These are phyloP conservation scores for Poecilia wingei DNA, from an alignment of 2,797 vertebrate genomes.

Conservation along the genomic window DNA sequence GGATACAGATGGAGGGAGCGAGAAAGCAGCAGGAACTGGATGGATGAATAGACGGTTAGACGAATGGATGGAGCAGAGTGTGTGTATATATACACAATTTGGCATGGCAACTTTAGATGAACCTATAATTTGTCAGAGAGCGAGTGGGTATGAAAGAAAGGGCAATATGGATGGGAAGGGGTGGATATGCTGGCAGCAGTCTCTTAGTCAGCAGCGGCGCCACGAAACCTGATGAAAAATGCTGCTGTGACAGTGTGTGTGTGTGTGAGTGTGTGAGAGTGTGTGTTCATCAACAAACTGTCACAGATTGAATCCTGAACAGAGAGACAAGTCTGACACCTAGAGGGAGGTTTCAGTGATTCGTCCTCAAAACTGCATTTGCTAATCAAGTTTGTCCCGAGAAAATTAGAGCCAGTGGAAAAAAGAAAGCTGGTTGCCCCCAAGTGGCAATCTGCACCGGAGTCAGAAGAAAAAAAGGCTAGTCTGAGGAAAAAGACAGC, in stretches of 20 bases:
- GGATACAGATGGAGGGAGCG: constrained; percentile 42
- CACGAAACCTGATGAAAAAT: constrained; percentile 70
- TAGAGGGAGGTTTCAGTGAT: constrained; percentile 33
- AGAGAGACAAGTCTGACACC: constrained; percentile 66
- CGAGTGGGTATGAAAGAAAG: constrained; percentile 58
- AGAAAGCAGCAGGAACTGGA: constrained; percentile 30
- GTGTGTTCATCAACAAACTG: constrained; percentile 11
- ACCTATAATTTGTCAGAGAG: constrained; percentile 69
- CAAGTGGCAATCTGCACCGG: too few relatives aligned
- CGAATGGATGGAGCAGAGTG: constrained; percentile 43
- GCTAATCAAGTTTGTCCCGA: neutral
- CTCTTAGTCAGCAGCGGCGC: constrained; percentile 71
- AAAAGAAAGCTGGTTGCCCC: neutral
- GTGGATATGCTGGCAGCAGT: constrained; percentile 65
- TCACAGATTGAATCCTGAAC: neutral
- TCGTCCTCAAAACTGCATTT: neutral
- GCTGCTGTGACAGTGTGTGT: constrained; percentile 33
- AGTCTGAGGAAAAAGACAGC: neutral
- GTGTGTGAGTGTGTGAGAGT: constrained; percentile 3
- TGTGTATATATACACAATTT: constrained; percentile 56
- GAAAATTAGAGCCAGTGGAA: neutral
- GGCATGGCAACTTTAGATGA: constrained; percentile 61
- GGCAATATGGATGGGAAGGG: constrained; percentile 59
- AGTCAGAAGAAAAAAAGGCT: too few relatives aligned
- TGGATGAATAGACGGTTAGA: constrained; percentile 33